phyloP scores from a whole-genome alignment of 1,140 invertebrate species.

The Drosophila azteca region DNA sequence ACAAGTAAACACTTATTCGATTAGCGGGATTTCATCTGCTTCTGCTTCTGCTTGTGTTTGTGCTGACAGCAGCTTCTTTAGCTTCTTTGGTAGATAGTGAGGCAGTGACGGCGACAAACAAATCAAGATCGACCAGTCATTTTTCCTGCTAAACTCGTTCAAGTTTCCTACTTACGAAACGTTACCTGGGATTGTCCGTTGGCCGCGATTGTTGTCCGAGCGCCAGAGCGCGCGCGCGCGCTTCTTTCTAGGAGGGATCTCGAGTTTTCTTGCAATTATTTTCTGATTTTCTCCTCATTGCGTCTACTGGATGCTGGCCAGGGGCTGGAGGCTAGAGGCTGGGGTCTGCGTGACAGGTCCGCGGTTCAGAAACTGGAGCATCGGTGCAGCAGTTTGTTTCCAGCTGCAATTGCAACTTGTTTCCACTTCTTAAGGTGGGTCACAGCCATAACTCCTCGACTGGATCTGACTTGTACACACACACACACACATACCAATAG shows the following conservation, averaged over 20 bases:
- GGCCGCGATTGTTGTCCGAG: conserved; percentile 1
- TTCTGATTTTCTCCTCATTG: conserved; percentile 72
- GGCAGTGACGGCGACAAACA: conserved; percentile 24
- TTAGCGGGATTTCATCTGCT: conserved; percentile 62
- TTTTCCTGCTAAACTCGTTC: conserved; percentile 71
- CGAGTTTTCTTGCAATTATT: conserved; percentile 77
- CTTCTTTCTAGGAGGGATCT: conserved; percentile 70
- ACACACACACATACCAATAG: neutral
- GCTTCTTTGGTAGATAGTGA: too few relatives aligned
- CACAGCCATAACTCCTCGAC: conserved; percentile 74
- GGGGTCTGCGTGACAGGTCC: conserved; percentile 74
- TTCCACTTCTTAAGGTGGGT: conserved; percentile 73
- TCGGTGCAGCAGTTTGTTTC: conserved; percentile 56
- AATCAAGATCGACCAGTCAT: conserved; percentile 61
- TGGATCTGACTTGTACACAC: conserved; percentile 14
- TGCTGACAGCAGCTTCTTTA: conserved; percentile 31
- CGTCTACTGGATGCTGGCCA: conserved; percentile 10
- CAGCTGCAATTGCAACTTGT: conserved; percentile 47
- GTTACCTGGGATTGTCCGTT: too few relatives aligned
- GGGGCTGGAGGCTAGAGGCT: conserved; percentile 21
- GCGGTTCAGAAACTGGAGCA: conserved; percentile 75
- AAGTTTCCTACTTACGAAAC: conserved; percentile 34
- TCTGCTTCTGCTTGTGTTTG: too few relatives aligned
- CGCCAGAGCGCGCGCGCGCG: conserved; percentile 28
- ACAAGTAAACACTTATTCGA: conserved; percentile 54